Conservation (phyloP, 2,888 invertebrate species). For the Pristionchus arcanus region DNA sequence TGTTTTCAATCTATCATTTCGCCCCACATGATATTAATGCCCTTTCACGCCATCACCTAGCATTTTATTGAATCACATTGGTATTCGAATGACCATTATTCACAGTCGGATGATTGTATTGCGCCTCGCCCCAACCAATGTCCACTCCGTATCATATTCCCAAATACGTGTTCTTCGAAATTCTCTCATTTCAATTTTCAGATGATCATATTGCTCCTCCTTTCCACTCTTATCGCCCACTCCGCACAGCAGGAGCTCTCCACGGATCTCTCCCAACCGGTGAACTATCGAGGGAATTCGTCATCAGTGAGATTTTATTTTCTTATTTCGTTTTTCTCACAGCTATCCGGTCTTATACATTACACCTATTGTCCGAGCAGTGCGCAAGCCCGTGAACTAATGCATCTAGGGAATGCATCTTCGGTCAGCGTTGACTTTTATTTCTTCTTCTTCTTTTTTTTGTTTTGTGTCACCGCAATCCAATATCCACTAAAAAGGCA, state of each 20-base stretch:
- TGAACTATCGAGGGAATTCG: background rate
- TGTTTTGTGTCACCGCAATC: no score
- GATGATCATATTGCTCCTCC: conserved; percentile 16
- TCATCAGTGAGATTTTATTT: background rate
- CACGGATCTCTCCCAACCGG: background rate
- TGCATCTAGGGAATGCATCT: background rate
- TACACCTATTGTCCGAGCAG: no score
- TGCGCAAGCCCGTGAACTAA: no score
- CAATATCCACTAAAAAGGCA: no score
- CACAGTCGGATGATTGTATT: background rate
- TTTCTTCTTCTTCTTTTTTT: background rate
- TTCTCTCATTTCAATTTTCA: background rate
- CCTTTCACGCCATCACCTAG: no score
- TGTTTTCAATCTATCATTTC: no score
- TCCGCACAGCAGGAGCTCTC: background rate
- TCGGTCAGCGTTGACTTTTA: background rate
- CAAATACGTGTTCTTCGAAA: background rate
- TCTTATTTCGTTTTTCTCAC: background rate
- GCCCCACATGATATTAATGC: no score
- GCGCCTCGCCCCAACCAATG: background rate
- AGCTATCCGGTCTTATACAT: no score
- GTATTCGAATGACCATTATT: no score
- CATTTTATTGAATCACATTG: no score
- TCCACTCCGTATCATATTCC: background rate
- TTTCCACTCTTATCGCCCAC: background rate